A percentile compares a stretch with the other conserved stretches of the same genome.
These are phyloP conservation scores for Acyrthosiphon pisum DNA, from an alignment of 1,140 invertebrate species.

Conservation along the genomic window DNA sequence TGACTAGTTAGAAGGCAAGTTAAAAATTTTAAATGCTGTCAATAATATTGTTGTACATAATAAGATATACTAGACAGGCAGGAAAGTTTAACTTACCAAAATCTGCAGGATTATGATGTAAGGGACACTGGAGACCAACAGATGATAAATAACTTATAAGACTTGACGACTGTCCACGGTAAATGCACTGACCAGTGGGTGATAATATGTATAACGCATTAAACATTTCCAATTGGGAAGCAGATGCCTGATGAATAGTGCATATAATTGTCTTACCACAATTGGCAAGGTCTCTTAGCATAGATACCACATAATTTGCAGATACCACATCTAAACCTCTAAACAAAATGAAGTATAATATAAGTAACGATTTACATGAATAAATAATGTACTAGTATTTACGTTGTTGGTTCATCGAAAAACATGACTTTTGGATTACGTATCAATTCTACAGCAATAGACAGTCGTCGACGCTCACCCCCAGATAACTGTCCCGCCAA, in stretches of 20 bases:
- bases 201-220: constrained; percentile 91
- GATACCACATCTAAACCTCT: constrained; percentile 49
- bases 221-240: constrained; percentile 94
- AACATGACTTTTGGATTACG: constrained; percentile 91
- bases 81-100: constrained; percentile 71
- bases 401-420: constrained; percentile 94
- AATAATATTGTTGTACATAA: neutral
- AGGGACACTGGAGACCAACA: constrained; percentile 82
- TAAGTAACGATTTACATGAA: neutral
- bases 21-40: neutral
- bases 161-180: constrained; percentile 76
- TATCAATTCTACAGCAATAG: constrained; percentile 83
- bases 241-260: constrained; percentile 96
- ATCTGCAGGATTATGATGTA: constrained; percentile 95
- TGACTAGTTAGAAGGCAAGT: constrained; percentile 66
- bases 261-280: constrained; percentile 92
- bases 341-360: neutral
- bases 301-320: constrained; percentile 65
- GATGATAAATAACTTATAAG: constrained; percentile 83
- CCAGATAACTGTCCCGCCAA: constrained; percentile 78
- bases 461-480: constrained; percentile 85
- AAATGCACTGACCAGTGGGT: constrained; percentile 82
- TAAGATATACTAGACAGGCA: neutral
- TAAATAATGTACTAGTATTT: constrained; percentile 59
- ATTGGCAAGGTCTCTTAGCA: constrained; percentile 80